Percentiles rank a stretch among this genome's conserved stretches.
Evolutionary conservation across 35 echinoderm and acorn worm genomes (phyloP).

Genomic region (Hemicentrotus pulcherrimus): DNA sequence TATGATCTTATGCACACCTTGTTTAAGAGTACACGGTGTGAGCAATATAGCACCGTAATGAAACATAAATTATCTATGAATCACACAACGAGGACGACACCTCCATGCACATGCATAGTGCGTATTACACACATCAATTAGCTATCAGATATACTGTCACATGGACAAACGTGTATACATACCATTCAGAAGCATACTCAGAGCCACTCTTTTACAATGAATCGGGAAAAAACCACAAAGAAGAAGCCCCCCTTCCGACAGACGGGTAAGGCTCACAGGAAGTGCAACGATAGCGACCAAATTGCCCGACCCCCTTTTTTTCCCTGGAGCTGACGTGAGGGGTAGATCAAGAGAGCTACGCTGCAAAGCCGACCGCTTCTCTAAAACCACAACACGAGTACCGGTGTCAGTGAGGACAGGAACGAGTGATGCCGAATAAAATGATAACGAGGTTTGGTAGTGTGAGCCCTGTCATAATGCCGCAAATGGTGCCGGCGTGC

Average conservation of each 20-base stretch:
- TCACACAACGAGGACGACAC: not conserved
- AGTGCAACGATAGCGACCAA: not conserved
- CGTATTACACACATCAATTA: conserved; percentile 5
- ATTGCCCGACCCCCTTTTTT: conserved; percentile 9
- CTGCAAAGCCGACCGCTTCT: not conserved
- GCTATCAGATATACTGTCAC: not conserved
- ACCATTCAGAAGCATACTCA: conserved; percentile 24
- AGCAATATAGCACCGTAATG: not conserved
- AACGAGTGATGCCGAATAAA: not conserved
- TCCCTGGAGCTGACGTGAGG: not conserved
- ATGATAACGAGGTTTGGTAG: conserved; percentile 33
- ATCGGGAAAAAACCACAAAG: not conserved
- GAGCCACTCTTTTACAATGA: not conserved
- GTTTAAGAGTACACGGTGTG: not conserved
- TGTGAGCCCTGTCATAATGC: conserved; percentile 27
- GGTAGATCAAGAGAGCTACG: not conserved
- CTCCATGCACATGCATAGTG: not conserved
- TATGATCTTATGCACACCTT: not conserved
- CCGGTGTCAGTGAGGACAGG: conserved; percentile 34
- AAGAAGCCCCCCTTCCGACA: conserved; percentile 22
- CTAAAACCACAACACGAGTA: conserved; percentile 17
- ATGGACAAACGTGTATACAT: not conserved
- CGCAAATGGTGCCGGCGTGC: conserved; percentile 26
- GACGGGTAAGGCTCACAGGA: conserved; percentile 10
- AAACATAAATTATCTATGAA: not conserved